Base-by-base conservation (phyloP, 2,797 vertebrate species). In the Gorsachius magnificus region DNA sequence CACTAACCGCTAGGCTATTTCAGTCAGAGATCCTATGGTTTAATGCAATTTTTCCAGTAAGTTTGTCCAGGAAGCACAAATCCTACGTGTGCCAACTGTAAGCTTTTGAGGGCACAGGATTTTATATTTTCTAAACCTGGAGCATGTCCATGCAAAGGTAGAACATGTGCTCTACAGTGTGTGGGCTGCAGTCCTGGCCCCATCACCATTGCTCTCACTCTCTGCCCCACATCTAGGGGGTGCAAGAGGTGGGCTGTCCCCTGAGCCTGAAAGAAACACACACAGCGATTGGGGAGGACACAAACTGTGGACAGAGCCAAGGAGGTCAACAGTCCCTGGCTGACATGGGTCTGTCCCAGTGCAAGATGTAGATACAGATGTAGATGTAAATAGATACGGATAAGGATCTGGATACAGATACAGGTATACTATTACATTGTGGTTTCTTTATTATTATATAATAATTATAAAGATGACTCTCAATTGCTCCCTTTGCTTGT, bases 191-290 rank as follows among this genome's bases (percentile, higher is more conserved):
- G 17, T 13, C 31, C 48, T 3, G 1, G 12, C 9, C 31, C 57
- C 0, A 0, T n/a, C 61, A 57, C 20, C 3, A 1, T 5, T 41
- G n/a, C 4, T 33, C 26, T 51, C 50, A 3, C 53, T 46, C 54
- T 48, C 50, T 80, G 60, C 12, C 43, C 19, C 33, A 38, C 15
- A n/a, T 7, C 21, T 11, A 19, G 58, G 16, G 16, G 1, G 1
- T 51, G 18, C 31, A 46, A 22, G 21, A 20, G 6, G 3, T 8
- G 33, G 18, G 6, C 21, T 77, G 13, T 6, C 66, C 63, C 43
- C 16, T 82, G 24, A 45, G 38, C 5, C 3, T 8, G 10, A 63
- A 60, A 48, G 35, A 60, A 92, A 69, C 43, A 74, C 26, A 28
- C 41, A 29, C 1, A 77, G 64, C 0, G 1, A 4, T 1, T 5